Percentiles rank a stretch among this genome's conserved stretches.
These are phyloP conservation scores for Vannuccia rotundouncinata DNA, from an alignment of 2,888 invertebrate genomes.

Conservation along the genomic window DNA sequence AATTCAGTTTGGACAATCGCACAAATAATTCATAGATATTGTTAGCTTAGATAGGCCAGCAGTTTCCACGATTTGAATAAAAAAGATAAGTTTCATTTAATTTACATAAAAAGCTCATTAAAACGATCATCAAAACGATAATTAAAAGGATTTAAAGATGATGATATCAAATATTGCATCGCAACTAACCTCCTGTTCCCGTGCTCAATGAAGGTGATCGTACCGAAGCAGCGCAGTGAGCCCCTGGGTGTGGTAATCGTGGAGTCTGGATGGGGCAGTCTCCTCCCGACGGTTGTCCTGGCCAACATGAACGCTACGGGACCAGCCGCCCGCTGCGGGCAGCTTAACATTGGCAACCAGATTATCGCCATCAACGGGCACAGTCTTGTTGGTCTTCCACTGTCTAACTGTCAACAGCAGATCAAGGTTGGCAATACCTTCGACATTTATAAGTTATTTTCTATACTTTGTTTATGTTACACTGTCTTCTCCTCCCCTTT, in stretches of 20 bases:
- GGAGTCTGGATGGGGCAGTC: slow-evolving; percentile 99
- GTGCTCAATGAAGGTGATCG: slow-evolving; percentile 69
- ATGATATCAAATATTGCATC: too few relatives aligned
- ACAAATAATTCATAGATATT: too few relatives aligned
- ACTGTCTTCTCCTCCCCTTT: not conserved
- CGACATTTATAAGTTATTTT: too few relatives aligned
- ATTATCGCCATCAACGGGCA: slow-evolving; percentile 98
- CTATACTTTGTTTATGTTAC: not conserved
- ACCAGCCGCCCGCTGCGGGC: slow-evolving; percentile 93
- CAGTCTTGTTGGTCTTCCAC: slow-evolving; percentile 88
- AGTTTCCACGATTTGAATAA: too few relatives aligned
- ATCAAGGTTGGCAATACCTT: slow-evolving; percentile 70
- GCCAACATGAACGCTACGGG: slow-evolving; percentile 93
- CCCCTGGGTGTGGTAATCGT: slow-evolving; percentile 96
- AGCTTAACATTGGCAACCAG: slow-evolving; percentile 97
- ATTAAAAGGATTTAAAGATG: too few relatives aligned
- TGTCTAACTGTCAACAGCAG: slow-evolving; percentile 95
- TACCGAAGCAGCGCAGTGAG: slow-evolving; percentile 95
- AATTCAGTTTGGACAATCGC: too few relatives aligned
- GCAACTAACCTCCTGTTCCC: not conserved
- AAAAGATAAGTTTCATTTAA: too few relatives aligned
- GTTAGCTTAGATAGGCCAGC: too few relatives aligned
- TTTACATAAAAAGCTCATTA: too few relatives aligned
- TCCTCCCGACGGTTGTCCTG: slow-evolving; percentile 97
- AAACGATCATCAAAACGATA: too few relatives aligned